Evolutionary conservation across 2,888 invertebrate species (phyloP), one percentile per base, ranked within the genome.

Genomic region (Drosophila mayaguana): DNA sequence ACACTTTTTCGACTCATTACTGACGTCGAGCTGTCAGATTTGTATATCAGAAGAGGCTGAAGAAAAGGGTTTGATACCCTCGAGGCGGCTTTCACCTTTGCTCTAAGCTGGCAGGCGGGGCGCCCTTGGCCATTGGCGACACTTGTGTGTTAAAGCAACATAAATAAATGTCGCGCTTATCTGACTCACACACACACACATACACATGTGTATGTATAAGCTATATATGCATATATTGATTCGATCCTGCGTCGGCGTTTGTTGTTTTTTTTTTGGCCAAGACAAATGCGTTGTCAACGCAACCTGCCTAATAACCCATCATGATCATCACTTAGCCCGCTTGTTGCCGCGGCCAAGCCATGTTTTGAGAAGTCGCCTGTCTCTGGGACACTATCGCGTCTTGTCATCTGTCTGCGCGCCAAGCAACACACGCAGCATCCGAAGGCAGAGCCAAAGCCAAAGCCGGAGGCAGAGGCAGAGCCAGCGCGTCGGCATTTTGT

Each of bases 221-320:
- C 7, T 32, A 7, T 50, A 14, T 32, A 8, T 50, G 12, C 32
- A 14, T 50, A 20, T 50, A 50, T 34, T 38, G 50, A 50, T 12
- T 25, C 68, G 76, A 81, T 81, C 86, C 86, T 88, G 85, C 81
- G 83, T 82, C 80, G 83, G 85, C 88, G 85, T 71, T 71, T 38
- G 53, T 14, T 50, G 8, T 28, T 32, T 32, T 50, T 16, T 16
- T 53, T 38, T 40, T 69, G 78, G 72, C 64, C 68, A 88, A 85
- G 84, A 89, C 87, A 88, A 88, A 86, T 87, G 87, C 79, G 86
- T 82, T 88, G 88, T 88, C 89, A 86, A 89, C 83, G 86, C 85
- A 83, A 84, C 84, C 83, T 81, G 82, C 89, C 88, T 87, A 88
- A 88, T 89, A 89, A 88, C 89, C 88, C 88, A 89, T 89, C 88